These are phyloP conservation scores for Caenorhabditis afra DNA, from an alignment of 2,888 invertebrate species.

Conservation along the genomic window DNA sequence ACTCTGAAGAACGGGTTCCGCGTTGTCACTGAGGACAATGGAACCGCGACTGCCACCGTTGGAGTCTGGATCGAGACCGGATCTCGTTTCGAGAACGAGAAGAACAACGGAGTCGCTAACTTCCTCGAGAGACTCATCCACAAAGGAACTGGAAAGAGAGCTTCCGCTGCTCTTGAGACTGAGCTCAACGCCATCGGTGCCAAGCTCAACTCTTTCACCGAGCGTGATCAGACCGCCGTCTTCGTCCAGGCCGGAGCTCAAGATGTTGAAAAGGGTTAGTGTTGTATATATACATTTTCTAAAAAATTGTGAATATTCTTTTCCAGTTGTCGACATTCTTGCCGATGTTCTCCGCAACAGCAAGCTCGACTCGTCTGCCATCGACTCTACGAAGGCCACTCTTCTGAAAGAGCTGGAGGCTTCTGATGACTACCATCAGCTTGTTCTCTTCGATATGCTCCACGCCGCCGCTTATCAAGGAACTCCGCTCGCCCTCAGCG, in stretches of 20 bases:
- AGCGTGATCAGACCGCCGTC: constrained; percentile 77
- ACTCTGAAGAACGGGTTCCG: constrained; percentile 89
- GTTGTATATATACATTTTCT: too few species aligned
- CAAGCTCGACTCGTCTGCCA: constrained; percentile 88
- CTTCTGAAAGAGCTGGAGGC: constrained; percentile 98
- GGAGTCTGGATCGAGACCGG: constrained; percentile 98
- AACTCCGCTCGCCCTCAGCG: constrained; percentile 95
- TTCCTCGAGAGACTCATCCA: constrained; percentile 99
- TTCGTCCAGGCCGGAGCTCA: constrained; percentile 75
- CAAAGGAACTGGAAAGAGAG: constrained; percentile 82
- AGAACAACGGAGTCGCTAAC: constrained; percentile 98
- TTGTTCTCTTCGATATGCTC: constrained; percentile 98
- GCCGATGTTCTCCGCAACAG: constrained; percentile 98
- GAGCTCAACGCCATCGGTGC: constrained; percentile 78
- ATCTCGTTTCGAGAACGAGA: constrained; percentile 92
- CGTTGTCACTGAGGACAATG: constrained; percentile 96
- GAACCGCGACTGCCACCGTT: constrained; percentile 94
- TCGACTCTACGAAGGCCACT: constrained; percentile 91
- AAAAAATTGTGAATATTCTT: neutral
- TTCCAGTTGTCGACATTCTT: constrained; percentile 91
- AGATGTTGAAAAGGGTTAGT: constrained; percentile 74
- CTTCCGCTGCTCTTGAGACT: constrained; percentile 72
- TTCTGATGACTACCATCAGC: constrained; percentile 91
- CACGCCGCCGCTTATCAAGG: constrained; percentile 94
- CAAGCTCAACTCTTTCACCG: constrained; percentile 74